Evolutionary conservation across 2,888 invertebrate species (phyloP), one percentile per base, ranked within the genome.

Genomic region (Drepanosiphum platanoidis): DNA sequence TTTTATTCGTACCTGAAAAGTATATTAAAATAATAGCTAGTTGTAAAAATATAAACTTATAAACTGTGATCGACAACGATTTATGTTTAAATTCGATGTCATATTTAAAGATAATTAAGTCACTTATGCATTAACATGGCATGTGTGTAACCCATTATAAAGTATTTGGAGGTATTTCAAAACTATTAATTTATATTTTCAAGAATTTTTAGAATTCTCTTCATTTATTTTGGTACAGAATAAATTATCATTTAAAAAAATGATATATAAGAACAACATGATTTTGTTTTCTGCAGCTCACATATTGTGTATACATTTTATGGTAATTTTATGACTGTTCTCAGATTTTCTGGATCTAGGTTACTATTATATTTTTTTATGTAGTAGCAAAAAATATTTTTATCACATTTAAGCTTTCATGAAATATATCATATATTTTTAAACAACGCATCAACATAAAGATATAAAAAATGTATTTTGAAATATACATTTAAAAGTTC

Each of bases 271-370:
- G 27, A 39, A 36, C 78, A 13, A 11, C 7, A 15, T 36, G 46
- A 34, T 5, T 32, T 36, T 42, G 22, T 64, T 42, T 42, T 42
- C 11, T 3, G 11, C n/a, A 58, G 18, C 27, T 5, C 3, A 52
- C 5, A 13, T 42, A 9, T 30, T 32, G 32, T 42, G 34, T 32
- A 27, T 34, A 22, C 58, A 30, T 68, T 22, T 68, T 46, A 68
- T 46, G 32, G n/a, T 68, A n/a, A 79, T 79, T 46, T 34, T 66
- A 79, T 68, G 66, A n/a, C 1, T 27, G n/a, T 64, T 39, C 64
- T 78, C 46, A 34, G 30, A 34, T 80, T 79, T 79, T 11, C 11
- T 66, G n/a, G 1, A 34, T 68, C 15, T 15, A n/a, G 32, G 8
- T 42, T 58, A 22, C 7, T 64, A 22, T 58, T 42, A 42, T 42